Base-by-base conservation (phyloP, 2,113 vertebrate species). In the Suricata suricatta region DNA sequence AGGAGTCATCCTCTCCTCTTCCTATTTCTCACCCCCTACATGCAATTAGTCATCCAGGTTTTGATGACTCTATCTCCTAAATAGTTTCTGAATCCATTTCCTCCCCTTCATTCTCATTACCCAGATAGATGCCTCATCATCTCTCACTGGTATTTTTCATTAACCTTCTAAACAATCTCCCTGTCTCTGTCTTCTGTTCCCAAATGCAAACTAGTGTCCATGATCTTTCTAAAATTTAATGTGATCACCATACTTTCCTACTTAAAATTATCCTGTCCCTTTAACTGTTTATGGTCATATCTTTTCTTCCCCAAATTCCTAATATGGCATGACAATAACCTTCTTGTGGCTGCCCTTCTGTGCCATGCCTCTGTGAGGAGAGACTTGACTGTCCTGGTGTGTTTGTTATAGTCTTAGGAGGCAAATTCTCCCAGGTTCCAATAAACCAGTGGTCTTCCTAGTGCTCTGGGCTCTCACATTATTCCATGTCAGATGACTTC, bases 31-130 rank as follows among this genome's bases (percentile, higher is more conserved):
- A 98, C 91, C 80, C 87, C 19, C 93, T 89, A 41, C 47, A 41
- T 80, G 52, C 31, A 60, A 68, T 97, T 95, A 96, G 80, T 98
- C 96, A 97, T 93, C 66, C 69, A 88, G 80, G 84, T 94, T 52
- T 90, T 66, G 91, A 94, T 92, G 97, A 96, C 93, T 97, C 82
- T 41, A 50, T 57, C 64, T 96, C 68, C 79, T 89, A 82, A 95
- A 82, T 69, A 91, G 95, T 72, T 97, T 92, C 79, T 89, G 87
- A 86, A 93, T 90, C 38, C 84, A 23, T 90, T 94, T 97, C 95
- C 96, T 97, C 95, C 88, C 92, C 95, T 92, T 85, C 54, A 33
- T 94, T 97, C 79, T 60, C 93, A 94, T 94, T 57, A 76, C 33
- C 77, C 27, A 2, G 86, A 81, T 17, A 54, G 72, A 82, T 88